A percentile compares a stretch with the other conserved stretches of the same genome.
phyloP scores from a whole-genome alignment of 2,888 invertebrate genomes.

The Leptarthrus brevirostris region DNA sequence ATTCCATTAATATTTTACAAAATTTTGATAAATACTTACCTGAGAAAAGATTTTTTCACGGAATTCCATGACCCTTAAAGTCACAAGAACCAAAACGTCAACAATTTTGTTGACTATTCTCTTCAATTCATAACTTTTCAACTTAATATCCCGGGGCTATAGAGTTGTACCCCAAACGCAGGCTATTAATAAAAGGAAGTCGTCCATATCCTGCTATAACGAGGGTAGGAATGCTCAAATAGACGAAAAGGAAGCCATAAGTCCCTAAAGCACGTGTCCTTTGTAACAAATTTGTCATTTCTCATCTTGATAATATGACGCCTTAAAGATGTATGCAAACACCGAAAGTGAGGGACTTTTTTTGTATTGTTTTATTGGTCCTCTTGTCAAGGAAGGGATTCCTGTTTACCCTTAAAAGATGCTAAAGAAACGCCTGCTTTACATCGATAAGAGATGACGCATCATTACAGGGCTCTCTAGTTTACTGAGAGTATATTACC shows the following conservation, averaged over 20 bases:
- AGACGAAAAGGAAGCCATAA: background rate
- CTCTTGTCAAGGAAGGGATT: background rate
- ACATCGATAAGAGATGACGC: slow-evolving; percentile 43
- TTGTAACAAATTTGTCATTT: slow-evolving; percentile 26
- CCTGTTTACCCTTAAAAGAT: background rate
- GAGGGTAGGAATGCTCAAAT: too few relatives aligned
- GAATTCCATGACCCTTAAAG: too few relatives aligned
- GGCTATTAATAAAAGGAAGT: too few relatives aligned
- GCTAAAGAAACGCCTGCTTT: slow-evolving; percentile 15
- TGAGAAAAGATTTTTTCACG: too few relatives aligned
- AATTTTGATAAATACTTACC: too few relatives aligned
- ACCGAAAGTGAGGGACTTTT: background rate
- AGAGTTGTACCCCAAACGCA: background rate
- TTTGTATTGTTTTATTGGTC: background rate
- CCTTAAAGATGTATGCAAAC: slow-evolving; percentile 16
- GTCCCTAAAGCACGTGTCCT: slow-evolving; percentile 33
- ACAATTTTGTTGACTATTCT: too few relatives aligned
- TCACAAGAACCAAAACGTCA: too few relatives aligned
- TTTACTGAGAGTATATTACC: background rate
- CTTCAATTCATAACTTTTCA: too few relatives aligned
- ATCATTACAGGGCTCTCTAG: slow-evolving; percentile 12
- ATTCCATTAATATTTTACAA: too few relatives aligned
- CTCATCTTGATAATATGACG: slow-evolving; percentile 36
- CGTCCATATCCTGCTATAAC: too few relatives aligned
- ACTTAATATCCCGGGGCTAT: background rate